Base-by-base conservation (phyloP, 1,140 invertebrate species). In the Chymomyza costata region DNA sequence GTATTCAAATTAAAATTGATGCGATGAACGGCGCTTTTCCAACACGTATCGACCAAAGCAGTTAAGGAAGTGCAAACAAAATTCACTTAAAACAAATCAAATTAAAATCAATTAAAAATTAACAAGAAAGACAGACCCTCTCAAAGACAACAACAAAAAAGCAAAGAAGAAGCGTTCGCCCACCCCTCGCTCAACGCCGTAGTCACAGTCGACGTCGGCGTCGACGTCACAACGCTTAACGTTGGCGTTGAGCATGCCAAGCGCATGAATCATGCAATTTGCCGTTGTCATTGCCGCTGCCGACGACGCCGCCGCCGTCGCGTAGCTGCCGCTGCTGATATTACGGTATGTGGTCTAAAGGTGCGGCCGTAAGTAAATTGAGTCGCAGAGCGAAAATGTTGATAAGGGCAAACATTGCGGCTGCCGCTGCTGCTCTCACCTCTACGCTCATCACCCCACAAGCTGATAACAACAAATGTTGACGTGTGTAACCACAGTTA, bases 21-120 rank as follows among this genome's bases (percentile, higher is more conserved):
- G n/a, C n/a, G n/a, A n/a, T n/a, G n/a, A n/a, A n/a, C n/a, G n/a
- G n/a, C 21, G 21, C 3, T 25, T 25, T 25, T 8, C 14, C 11
- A 17, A 43, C 19, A 43, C 43, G 21, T 17, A 35, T 39, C n/a
- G n/a, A n/a, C n/a, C n/a, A 57, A 59, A 58, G 19, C 30, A n/a
- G 15, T 48, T 53, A 38, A 51, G 32, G 47, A 43, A 43, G 49
- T 14, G 31, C 62, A 63, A 67, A 56, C 62, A 46, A 55, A 78
- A 67, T 66, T 59, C 53, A 59, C 57, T 78, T 76, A 48, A 46
- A 46, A 34, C 54, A 66, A 76, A 76, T 78, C 57, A 70, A 78
- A 71, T 71, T 80, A 64, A 80, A 67, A 70, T 76, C 71, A 76
- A 71, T 76, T 67, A 71, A 76, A n/a, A 78, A 80, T 80, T 71